Conservation (phyloP, 2,113 vertebrate species). For the Pseudorhombus dupliciocellatus region DNA sequence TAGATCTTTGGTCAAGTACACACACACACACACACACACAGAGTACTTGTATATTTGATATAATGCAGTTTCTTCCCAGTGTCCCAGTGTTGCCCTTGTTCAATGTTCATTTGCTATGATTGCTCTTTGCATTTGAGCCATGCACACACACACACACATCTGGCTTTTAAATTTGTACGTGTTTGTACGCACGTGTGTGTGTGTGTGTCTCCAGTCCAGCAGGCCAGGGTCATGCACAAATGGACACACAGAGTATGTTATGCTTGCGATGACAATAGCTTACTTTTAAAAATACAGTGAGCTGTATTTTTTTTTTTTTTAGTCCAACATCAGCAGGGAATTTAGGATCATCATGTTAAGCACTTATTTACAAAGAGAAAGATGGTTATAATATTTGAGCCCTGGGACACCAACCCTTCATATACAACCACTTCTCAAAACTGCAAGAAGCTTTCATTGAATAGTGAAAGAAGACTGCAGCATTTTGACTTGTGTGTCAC, state of each 20-base stretch:
- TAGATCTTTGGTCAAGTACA: conserved; percentile 50
- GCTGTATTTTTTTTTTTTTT: background rate
- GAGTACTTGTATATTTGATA: conserved; percentile 45
- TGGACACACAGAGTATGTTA: background rate
- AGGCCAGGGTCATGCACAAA: conserved; percentile 3
- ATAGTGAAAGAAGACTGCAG: background rate
- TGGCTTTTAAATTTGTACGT: conserved; percentile 15
- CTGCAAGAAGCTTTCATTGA: background rate
- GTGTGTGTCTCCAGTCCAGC: conserved; percentile 21
- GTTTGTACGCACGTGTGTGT: background rate
- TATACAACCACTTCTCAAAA: background rate
- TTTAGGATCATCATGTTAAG: background rate
- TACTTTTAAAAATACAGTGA: background rate
- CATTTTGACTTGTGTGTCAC: background rate
- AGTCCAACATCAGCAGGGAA: background rate
- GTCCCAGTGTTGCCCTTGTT: conserved; percentile 39
- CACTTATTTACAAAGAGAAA: background rate
- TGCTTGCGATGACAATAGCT: background rate
- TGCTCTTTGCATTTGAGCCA: conserved; percentile 32
- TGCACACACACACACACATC: background rate
- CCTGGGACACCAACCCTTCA: background rate
- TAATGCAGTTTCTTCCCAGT: conserved; percentile 40
- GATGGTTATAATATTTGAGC: background rate
- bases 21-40: conserved; percentile 18
- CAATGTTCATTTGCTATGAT: conserved; percentile 48